Evolutionary conservation across 2,113 vertebrate genomes (phyloP).

Genomic region (Lates calcarifer): DNA sequence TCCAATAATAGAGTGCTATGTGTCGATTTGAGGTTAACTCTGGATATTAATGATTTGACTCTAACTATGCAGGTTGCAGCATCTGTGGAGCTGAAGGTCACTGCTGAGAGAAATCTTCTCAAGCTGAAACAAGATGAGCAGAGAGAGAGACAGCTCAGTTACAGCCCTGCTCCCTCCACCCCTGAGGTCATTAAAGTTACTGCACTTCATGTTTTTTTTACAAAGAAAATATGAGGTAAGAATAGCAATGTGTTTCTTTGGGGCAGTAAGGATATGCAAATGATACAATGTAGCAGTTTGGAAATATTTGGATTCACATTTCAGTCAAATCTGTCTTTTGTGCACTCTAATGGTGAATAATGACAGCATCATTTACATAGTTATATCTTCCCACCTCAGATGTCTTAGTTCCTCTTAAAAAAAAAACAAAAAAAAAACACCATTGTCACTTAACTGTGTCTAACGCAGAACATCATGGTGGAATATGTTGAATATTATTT

Average conservation of each 20-base stretch:
- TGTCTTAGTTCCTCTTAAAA: not conserved
- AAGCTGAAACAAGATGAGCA: not conserved
- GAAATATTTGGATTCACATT: not conserved
- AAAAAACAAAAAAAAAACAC: too few species aligned
- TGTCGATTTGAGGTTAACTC: not conserved
- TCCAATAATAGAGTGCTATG: not conserved
- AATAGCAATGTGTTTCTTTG: conserved; percentile 5
- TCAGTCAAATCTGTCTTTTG: not conserved
- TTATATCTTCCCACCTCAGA: too few species aligned
- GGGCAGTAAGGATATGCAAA: not conserved
- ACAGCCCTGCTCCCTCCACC: not conserved
- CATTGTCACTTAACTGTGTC: not conserved
- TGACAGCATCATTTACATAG: not conserved
- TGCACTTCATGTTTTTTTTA: not conserved
- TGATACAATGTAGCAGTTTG: not conserved
- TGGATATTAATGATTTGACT: conserved; percentile 23
- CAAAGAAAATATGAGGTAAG: not conserved
- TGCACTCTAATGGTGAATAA: not conserved
- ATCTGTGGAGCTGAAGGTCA: conserved; percentile 18
- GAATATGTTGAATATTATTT: not conserved
- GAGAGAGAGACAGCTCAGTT: not conserved
- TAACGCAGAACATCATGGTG: not conserved
- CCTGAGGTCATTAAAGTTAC: conserved; percentile 19
- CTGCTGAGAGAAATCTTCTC: conserved; percentile 5
- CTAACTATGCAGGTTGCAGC: not conserved